Percentiles rank a stretch among this genome's conserved stretches.
These are phyloP conservation scores for Corynorhinus townsendii DNA, from an alignment of 2,113 vertebrate genomes.

Conservation along the genomic window DNA sequence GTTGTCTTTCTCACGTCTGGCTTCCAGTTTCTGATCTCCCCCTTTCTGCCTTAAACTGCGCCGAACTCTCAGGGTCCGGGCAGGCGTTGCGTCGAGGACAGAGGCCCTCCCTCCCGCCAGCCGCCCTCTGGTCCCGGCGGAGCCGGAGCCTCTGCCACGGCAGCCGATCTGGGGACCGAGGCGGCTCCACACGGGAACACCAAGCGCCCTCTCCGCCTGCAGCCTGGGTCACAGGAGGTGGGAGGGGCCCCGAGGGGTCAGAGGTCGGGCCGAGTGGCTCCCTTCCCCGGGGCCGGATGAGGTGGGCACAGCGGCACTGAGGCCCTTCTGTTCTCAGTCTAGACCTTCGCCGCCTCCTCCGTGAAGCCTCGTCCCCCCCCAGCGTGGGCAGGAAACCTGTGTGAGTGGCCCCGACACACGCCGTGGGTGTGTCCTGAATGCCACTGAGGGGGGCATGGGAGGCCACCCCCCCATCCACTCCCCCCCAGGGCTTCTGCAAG, in stretches of 20 bases:
- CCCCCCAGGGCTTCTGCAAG: background rate
- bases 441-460: too few species aligned
- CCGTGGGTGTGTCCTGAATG: background rate
- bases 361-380: background rate
- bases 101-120: background rate
- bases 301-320: background rate
- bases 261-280: too few species aligned
- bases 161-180: accelerated
- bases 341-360: background rate
- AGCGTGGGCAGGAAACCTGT: background rate
- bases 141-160: accelerated
- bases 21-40: background rate
- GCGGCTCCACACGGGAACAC: background rate
- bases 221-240: background rate
- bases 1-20: background rate
- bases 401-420: accelerated
- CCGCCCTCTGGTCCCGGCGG: background rate
- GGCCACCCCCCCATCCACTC: too few species aligned
- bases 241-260: background rate
- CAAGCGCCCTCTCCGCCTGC: too few species aligned
- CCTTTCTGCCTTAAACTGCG: background rate
- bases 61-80: background rate
- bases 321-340: background rate
- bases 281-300: background rate
- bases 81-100: background rate